Evolutionary conservation across 2,888 invertebrate species (phyloP).

Genomic region (Clepsis dumicolana): DNA sequence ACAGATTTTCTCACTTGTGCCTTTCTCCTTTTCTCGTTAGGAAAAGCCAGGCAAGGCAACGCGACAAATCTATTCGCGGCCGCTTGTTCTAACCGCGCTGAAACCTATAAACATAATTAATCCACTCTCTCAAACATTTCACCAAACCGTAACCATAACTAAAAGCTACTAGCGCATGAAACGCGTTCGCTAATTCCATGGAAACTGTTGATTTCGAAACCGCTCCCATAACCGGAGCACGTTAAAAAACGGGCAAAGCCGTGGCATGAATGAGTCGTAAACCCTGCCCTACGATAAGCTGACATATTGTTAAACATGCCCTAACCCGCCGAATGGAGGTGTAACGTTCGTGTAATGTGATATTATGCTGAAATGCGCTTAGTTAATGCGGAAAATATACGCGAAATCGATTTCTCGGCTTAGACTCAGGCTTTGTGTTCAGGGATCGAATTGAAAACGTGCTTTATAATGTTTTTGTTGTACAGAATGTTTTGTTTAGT

Average conservation of each 20-base stretch:
- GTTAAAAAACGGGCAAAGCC: constrained; percentile 53
- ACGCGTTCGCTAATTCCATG: constrained; percentile 7
- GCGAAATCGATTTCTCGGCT: constrained; percentile 24
- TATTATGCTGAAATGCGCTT: constrained; percentile 39
- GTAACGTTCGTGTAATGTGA: constrained; percentile 53
- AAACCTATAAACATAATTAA: neutral
- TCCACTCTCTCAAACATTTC: constrained; percentile 5
- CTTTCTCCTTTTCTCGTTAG: neutral
- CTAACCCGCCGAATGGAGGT: constrained; percentile 50
- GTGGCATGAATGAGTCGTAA: constrained; percentile 69
- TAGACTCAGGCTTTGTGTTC: constrained; percentile 26
- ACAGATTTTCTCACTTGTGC: neutral
- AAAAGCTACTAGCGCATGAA: constrained; percentile 2
- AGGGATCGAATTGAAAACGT: constrained; percentile 1
- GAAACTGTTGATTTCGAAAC: constrained; percentile 59
- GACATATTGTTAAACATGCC: constrained; percentile 71
- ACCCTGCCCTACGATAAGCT: constrained; percentile 62
- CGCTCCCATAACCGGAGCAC: constrained; percentile 56
- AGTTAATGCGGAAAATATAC: constrained; percentile 35
- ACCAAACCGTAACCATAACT: neutral
- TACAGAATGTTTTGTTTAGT: neutral
- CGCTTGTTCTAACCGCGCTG: neutral
- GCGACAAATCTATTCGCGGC: neutral
- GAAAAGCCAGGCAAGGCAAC: neutral
- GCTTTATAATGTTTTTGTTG: neutral